Conservation (phyloP, 2,113 vertebrate genomes). For the Calidris pugnax region DNA sequence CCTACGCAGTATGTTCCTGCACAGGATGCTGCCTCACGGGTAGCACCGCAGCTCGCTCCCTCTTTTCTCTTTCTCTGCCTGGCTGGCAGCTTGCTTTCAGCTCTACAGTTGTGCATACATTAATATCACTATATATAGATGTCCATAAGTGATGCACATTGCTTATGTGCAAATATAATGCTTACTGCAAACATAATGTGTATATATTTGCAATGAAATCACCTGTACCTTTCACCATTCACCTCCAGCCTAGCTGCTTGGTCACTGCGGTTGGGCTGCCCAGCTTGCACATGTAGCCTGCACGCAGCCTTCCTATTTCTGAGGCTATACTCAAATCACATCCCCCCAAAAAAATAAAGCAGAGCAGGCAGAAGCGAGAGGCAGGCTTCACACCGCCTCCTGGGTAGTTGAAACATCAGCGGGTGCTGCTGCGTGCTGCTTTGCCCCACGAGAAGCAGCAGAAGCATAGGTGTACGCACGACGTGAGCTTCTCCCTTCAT, state of each 20-base stretch:
- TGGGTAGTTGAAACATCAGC: background rate
- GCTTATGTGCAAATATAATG: too few relatives aligned
- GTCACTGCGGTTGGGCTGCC: background rate
- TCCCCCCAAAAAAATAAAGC: background rate
- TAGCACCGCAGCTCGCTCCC: background rate
- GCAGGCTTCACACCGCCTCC: background rate
- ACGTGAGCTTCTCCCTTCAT: background rate
- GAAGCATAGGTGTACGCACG: accelerated
- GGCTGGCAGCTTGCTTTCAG: background rate
- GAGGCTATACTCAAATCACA: background rate
- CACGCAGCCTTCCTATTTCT: background rate
- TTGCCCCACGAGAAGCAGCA: background rate
- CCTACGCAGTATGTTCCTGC: accelerated
- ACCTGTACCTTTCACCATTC: background rate
- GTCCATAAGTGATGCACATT: background rate
- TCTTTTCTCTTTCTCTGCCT: background rate
- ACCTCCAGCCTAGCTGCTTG: background rate
- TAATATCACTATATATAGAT: too few relatives aligned
- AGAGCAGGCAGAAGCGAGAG: background rate
- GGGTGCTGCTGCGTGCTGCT: background rate
- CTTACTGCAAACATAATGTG: too few relatives aligned
- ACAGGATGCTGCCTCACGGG: accelerated
- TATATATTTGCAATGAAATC: background rate
- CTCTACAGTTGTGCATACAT: background rate
- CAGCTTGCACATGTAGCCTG: background rate